A percentile compares a stretch with the other conserved stretches of the same genome.
These are phyloP conservation scores for Tragelaphus scriptus DNA, from an alignment of 2,113 vertebrate genomes.

Conservation along the genomic window DNA sequence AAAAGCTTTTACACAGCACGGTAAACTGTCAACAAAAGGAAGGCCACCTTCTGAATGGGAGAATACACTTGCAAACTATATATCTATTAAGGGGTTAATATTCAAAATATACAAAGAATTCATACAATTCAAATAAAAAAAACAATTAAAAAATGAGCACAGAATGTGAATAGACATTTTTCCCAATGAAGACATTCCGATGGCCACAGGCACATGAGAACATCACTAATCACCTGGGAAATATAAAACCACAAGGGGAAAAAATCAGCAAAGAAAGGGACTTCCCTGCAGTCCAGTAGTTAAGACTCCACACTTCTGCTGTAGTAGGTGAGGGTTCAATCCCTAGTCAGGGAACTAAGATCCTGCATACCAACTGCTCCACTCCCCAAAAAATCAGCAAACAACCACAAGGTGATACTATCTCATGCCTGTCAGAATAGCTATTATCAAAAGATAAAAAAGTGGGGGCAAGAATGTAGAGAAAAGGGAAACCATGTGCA, in stretches of 20 bases:
- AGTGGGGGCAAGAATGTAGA: neutral
- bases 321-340: neutral
- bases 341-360: neutral
- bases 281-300: neutral
- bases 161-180: neutral
- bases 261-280: neutral
- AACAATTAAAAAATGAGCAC: neutral
- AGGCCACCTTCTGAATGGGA: neutral
- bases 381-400: fast-evolving
- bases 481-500: neutral
- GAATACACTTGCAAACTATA: neutral
- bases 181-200: neutral
- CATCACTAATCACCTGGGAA: neutral
- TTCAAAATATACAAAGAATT: neutral
- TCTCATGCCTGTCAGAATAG: neutral
- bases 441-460: neutral
- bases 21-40: neutral
- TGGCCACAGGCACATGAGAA: neutral
- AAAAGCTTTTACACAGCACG: neutral
- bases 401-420: neutral
- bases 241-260: neutral
- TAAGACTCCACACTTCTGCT: neutral
- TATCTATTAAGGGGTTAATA: neutral
- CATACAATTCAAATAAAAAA: neutral
- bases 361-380: neutral